Evolutionary conservation across 1,140 invertebrate species (phyloP), one percentile per base, ranked within the genome.

Genomic region (Daktulosphaira vitifoliae): DNA sequence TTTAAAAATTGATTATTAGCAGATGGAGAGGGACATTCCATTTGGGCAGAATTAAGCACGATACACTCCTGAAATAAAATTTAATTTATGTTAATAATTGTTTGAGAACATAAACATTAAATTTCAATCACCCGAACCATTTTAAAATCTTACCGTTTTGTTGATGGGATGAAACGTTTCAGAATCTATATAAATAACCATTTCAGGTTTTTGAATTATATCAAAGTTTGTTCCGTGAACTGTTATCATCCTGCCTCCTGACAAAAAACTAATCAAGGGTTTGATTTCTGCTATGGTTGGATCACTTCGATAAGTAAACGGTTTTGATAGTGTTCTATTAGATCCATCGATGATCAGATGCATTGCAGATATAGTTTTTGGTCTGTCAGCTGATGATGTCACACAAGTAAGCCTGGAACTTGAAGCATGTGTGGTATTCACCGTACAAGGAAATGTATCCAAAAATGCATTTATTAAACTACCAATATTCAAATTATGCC

Each of bases 281-380:
- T 93, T 93, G 33, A 92, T 91, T 77, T 92, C 89, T 81, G 90
- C 86, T 56, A 98, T 89, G 0, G 85, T 89, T n/a, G 94, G 94
- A 78, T 98, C 92, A 65, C 85, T 82, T 25, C 89, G 92, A 72
- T 94, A 97, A 70, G 87, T 88, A 71, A 89, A 97, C 16, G 92
- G 84, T 71, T 80, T 79, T 26, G 76, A 73, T 23, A 90, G 75
- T 1, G 86, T 85, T 54, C 87, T 77, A 71, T 86, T 88, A 0
- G 89, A 87, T 13, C 87, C 86, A 73, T 96, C 92, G 68, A 96
- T 91, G 71, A 81, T 82, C 15, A 96, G 75, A 2, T 84, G 87
- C 48, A 92, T 73, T 67, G 78, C 81, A 42, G 70, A 48, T 5
- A 68, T 66, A 20, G 66, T 26, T 13, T 65, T 16, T 9, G 70